Evolutionary conservation across 2,113 vertebrate genomes (phyloP), one percentile per base, ranked within the genome.

Genomic region (Phalacrocorax carbo): DNA sequence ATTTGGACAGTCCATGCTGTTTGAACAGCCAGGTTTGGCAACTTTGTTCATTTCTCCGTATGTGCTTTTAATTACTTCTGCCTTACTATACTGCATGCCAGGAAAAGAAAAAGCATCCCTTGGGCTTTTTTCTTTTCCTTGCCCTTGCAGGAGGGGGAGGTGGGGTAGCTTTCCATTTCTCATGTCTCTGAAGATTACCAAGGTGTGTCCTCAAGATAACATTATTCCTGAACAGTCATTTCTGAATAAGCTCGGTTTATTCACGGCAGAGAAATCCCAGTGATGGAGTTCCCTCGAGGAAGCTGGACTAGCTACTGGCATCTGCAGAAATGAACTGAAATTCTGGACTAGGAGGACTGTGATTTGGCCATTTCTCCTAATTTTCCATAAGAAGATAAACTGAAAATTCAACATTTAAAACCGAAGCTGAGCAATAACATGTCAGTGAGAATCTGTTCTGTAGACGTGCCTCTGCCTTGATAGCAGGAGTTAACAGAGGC

Each of bases 11-110:
- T 27, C 34, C 26, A 1, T 77, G 52, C 30, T 91, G 62, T 44
- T 60, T 64, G 48, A 84, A 79, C 16, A 90, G 87, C 46, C 78
- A 88, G 58, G n/a, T 87, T 93, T 90, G 91, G 91, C 91, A 91
- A 42, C 66, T 90, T 80, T 4, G 14, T 94, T 69, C 6, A n/a
- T 88, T 85, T 83, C 36, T 71, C 55, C 17, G 0, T 68, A 8
- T 68, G 75, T 81, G 91, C 48, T 44, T 93, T 79, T 89, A 87
- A 86, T 91, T 91, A 57, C 27, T 93, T 70, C 20, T 87, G 77
- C n/a, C 29, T 87, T 83, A 23, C 44, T 32, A 2, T 38, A 21
- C 23, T 61, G 69, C 26, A 7, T 73, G 82, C 70, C 78, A 82
- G 54, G 40, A 55, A 55, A 68, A 65, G 10, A 38, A 52, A 69